Percentiles rank a stretch among this genome's conserved stretches.
phyloP scores from a whole-genome alignment of 2,113 vertebrate species.

The Piaya cayana region DNA sequence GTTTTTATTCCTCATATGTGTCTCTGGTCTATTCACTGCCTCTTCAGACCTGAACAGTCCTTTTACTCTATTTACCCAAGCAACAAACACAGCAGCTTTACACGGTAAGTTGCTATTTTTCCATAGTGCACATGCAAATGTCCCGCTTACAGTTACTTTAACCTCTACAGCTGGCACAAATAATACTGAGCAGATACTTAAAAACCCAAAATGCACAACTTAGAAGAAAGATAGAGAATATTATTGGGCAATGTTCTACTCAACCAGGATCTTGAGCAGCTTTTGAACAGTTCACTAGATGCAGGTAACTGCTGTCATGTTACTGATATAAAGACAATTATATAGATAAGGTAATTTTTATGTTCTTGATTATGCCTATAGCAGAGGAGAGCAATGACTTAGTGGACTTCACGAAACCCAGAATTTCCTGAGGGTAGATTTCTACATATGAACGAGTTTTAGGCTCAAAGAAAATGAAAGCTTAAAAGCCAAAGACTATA shows the following conservation, averaged over 20 bases:
- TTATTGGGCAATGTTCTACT: neutral
- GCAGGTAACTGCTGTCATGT: neutral
- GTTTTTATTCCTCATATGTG: neutral
- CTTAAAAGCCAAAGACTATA: neutral
- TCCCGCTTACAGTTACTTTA: neutral
- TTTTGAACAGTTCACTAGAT: neutral
- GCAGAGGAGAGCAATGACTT: neutral
- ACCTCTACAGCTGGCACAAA: neutral
- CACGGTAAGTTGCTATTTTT: neutral
- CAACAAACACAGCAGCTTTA: neutral
- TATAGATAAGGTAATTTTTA: neutral
- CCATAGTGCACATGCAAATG: neutral
- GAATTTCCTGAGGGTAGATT: neutral
- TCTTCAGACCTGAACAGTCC: neutral
- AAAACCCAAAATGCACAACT: neutral
- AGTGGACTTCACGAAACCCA: neutral
- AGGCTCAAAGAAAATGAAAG: neutral
- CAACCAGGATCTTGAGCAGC: neutral
- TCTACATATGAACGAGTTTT: neutral
- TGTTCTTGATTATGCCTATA: neutral
- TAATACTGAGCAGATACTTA: neutral
- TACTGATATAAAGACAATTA: neutral
- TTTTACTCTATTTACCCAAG: neutral
- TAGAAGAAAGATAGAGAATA: neutral
- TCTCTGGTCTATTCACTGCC: neutral